A percentile compares a stretch with the other conserved stretches of the same genome.
Conservation (phyloP, 2,888 invertebrate genomes). For the Aspidiotus destructor region DNA sequence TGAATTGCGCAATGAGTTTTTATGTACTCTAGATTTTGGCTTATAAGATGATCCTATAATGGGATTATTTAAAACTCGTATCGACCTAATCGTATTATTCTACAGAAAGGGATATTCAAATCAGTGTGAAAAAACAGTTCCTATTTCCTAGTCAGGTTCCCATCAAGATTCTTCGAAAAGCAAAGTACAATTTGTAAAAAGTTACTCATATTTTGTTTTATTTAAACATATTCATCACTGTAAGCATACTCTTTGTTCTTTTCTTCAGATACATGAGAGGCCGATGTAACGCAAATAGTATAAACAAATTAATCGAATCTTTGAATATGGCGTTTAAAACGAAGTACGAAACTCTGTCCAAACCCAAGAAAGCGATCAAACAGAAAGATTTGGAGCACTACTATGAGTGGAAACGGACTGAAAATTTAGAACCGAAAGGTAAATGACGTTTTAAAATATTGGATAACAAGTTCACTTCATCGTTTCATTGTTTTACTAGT, state of each 20-base stretch:
- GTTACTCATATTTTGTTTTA: no score
- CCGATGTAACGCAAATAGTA: conserved; percentile 24
- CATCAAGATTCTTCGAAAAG: no score
- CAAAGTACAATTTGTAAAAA: no score
- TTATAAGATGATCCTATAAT: no score
- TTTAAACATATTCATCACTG: not conserved
- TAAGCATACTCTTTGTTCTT: not conserved
- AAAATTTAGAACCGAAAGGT: conserved; percentile 34
- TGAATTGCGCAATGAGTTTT: no score
- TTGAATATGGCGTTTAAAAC: conserved; percentile 33
- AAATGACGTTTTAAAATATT: not conserved
- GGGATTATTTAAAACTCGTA: no score
- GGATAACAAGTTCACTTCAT: no score
- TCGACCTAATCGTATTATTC: no score
- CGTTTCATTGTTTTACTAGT: not conserved
- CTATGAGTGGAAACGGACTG: conserved; percentile 34
- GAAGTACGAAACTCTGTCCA: conserved; percentile 31
- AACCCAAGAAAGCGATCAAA: conserved; percentile 28
- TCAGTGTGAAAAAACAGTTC: no score
- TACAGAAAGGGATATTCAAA: no score
- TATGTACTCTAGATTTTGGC: no score
- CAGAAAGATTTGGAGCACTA: conserved; percentile 33
- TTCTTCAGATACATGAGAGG: conserved; percentile 34
- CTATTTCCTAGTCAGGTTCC: no score
- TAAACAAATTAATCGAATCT: conserved; percentile 32